Evolutionary conservation across 1,140 invertebrate species (phyloP), one percentile per base, ranked within the genome.

Genomic region (Diachasma alloeum): DNA sequence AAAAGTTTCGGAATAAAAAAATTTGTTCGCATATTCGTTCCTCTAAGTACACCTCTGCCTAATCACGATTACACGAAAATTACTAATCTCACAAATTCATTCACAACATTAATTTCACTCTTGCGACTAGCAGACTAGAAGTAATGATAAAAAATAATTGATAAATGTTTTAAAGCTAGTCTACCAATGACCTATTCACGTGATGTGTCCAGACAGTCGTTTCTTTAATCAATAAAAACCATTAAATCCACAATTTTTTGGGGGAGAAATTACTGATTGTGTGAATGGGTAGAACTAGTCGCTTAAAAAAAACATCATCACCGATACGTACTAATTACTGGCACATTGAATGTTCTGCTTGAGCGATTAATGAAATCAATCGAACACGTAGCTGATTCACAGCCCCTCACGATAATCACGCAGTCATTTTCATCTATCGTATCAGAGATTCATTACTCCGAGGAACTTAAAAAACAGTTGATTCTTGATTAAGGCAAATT

Each of bases 41-140:
- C 19, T 63, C 59, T 26, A 63, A 63, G 19, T 63, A 63, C 24
- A 63, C 10, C 19, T 31, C 8, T 8, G 4, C 22, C 59, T 26
- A 63, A 26, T 31, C 59, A 63, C 22, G 59, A 24, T 63, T 24
- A 26, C 59, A 63, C 19, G 4, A 31, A 26, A 63, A 31, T 26
- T 63, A 22, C 19, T 63, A 63, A 63, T 63, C 59, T 68, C 31
- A 68, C 66, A 68, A 68, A 74, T 37, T 37, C 37, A 59, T 56
- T 37, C 26, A 59, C 48, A 59, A 22, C 59, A 26, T 24, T 63
- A 63, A 26, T 63, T 63, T 63, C 8, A 63, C 13, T 63, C 48
- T 39, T 56, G 56, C 48, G 48, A 56, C 48, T 73, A 73, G 48
- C 31, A 74, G 72, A 74, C 72, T 42, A 56, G 56, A 74, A 15